Evolutionary conservation across 1,140 invertebrate genomes (phyloP).

Genomic region (Orius laevigatus): DNA sequence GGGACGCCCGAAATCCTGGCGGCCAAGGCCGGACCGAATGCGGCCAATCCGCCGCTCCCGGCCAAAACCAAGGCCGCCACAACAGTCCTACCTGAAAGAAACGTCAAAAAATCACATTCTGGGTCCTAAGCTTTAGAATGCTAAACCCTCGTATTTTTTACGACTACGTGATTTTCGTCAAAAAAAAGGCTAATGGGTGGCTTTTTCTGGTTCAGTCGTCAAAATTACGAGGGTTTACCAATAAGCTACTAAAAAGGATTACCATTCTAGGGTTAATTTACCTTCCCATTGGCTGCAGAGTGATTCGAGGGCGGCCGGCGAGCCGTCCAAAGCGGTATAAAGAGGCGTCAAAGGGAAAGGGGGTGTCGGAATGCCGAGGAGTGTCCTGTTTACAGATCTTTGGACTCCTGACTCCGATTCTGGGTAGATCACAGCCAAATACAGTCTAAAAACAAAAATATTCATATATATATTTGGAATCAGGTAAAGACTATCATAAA

Average conservation of each 20-base stretch:
- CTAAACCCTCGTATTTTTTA: too few relatives aligned
- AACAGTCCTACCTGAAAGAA: slow-evolving; percentile 4
- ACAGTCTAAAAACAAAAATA: not conserved
- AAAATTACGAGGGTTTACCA: too few relatives aligned
- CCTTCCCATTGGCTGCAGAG: slow-evolving; percentile 3
- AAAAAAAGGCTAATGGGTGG: too few relatives aligned
- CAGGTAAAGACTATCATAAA: too few relatives aligned
- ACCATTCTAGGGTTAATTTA: too few relatives aligned
- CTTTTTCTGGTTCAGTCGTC: too few relatives aligned
- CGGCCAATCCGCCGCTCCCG: slow-evolving; percentile 3
- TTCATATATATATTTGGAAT: too few relatives aligned
- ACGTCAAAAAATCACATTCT: too few relatives aligned
- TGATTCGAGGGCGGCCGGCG: not conserved
- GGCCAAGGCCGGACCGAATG: slow-evolving; percentile 9
- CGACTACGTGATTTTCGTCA: too few relatives aligned
- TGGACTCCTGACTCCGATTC: not conserved
- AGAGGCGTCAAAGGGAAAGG: not conserved
- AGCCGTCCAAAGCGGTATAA: not conserved
- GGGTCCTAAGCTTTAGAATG: too few relatives aligned
- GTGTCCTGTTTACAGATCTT: not conserved
- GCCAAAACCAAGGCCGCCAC: slow-evolving; percentile 15
- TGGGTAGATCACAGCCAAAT: slow-evolving; percentile 3
- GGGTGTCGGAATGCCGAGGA: not conserved
- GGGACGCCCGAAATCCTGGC: slow-evolving; percentile 12
- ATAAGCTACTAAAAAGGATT: too few relatives aligned